Conservation (phyloP, 2,888 invertebrate species). For the Plagodis pulveraria region DNA sequence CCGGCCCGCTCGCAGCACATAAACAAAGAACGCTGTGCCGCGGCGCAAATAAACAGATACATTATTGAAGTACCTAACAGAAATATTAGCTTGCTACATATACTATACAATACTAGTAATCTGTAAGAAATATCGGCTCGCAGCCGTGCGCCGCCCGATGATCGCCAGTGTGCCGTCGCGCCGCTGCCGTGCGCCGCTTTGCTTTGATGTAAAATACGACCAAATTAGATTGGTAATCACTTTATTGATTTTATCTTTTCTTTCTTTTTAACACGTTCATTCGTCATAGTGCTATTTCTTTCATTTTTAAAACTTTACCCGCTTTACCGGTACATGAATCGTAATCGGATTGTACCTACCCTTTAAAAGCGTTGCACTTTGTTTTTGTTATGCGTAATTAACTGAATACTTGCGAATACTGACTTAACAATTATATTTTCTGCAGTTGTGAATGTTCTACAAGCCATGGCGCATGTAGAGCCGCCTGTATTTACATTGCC, state of each 20-base stretch:
- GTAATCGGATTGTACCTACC: too few species aligned
- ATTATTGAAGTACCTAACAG: neutral
- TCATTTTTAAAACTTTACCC: neutral
- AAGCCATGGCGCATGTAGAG: constrained; percentile 71
- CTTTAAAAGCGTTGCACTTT: too few species aligned
- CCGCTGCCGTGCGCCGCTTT: too few species aligned
- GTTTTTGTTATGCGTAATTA: too few species aligned
- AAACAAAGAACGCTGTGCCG: too few species aligned
- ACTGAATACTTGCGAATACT: constrained; percentile 12
- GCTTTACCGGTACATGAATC: too few species aligned
- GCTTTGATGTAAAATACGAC: constrained; percentile 1
- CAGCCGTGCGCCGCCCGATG: too few species aligned
- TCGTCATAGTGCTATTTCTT: neutral
- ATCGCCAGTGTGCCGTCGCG: too few species aligned
- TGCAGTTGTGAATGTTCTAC: constrained; percentile 2
- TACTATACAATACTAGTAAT: too few species aligned
- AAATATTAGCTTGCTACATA: too few species aligned
- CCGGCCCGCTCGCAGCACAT: too few species aligned
- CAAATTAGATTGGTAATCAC: constrained; percentile 4
- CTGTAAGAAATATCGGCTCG: too few species aligned
- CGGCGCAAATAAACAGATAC: neutral
- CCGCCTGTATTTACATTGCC: constrained; percentile 86
- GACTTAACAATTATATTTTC: constrained; percentile 14
- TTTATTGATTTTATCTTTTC: constrained; percentile 13
- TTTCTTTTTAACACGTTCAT: constrained; percentile 6